phyloP scores from a whole-genome alignment of 2,113 vertebrate species.

The Ophiodon elongatus region DNA sequence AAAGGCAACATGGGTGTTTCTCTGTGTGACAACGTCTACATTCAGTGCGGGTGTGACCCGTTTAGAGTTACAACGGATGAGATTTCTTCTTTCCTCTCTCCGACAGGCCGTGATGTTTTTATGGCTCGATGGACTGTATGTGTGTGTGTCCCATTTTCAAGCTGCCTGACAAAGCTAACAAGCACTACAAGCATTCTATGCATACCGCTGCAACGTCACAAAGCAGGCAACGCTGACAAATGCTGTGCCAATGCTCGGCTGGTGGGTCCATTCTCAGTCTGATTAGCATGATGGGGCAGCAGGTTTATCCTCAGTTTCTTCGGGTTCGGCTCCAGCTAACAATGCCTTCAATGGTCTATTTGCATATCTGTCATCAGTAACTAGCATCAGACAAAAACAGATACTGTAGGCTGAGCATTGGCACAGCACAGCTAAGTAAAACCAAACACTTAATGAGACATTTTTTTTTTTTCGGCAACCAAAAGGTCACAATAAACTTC shows the following conservation, averaged over 20 bases:
- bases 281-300: slow-evolving; percentile 18
- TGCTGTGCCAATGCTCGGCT: slow-evolving; percentile 30
- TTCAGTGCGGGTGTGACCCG: background rate
- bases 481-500: background rate
- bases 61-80: background rate
- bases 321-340: slow-evolving; percentile 7
- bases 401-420: background rate
- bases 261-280: slow-evolving; percentile 3
- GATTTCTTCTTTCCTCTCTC: background rate
- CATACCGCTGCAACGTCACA: slow-evolving; percentile 71
- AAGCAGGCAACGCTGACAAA: slow-evolving; percentile 52
- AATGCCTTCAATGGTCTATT: slow-evolving; percentile 9
- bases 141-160: slow-evolving; percentile 40
- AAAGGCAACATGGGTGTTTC: slow-evolving; percentile 12
- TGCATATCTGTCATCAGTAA: slow-evolving; percentile 28
- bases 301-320: background rate
- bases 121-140: slow-evolving; percentile 18
- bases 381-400: slow-evolving; percentile 17
- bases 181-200: slow-evolving; percentile 62
- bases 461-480: background rate
- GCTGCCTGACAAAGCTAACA: slow-evolving; percentile 62
- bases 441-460: background rate
- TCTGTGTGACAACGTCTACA: background rate
- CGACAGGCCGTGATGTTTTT: background rate
- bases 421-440: background rate